Conservation (phyloP, 2,797 vertebrate species). For the Coendou prehensilis region DNA sequence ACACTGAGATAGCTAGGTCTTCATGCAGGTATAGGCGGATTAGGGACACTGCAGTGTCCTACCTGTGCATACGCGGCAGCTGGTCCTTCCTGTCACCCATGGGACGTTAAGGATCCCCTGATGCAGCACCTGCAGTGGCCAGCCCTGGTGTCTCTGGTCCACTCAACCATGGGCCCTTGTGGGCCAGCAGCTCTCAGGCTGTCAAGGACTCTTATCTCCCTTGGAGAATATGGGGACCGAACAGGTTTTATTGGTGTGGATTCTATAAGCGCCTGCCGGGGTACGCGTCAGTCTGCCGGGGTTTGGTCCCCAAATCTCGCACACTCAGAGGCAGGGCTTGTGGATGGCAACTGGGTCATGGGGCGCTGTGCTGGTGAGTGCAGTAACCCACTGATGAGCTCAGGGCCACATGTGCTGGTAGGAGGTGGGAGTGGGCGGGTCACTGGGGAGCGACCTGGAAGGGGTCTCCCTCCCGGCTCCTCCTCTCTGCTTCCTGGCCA, state of each 20-base stretch:
- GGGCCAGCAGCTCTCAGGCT: not conserved
- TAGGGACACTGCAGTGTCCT: not conserved
- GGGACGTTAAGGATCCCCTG: not conserved
- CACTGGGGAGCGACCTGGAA: not conserved
- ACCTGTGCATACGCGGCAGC: not conserved
- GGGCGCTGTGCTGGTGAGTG: not conserved
- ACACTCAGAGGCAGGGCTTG: not conserved
- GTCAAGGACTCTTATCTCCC: not conserved
- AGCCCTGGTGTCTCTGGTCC: not conserved
- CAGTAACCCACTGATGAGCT: not conserved
- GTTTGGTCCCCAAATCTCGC: not conserved
- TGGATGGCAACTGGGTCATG: not conserved
- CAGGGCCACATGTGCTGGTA: not conserved
- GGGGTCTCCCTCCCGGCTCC: not conserved
- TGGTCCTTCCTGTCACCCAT: not conserved
- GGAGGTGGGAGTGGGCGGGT: too few relatives aligned
- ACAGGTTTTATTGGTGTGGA: slow-evolving; percentile 18
- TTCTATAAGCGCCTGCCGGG: not conserved
- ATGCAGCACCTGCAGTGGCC: not conserved
- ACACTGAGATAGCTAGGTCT: not conserved
- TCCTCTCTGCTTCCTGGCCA: not conserved
- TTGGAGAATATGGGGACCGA: not conserved
- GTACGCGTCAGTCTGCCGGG: not conserved
- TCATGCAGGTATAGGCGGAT: not conserved
- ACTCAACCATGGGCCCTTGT: not conserved